Percentiles rank a stretch among this genome's conserved stretches.
Evolutionary conservation across 2,888 invertebrate species (phyloP).

Genomic region (Coleophora flavipennella): DNA sequence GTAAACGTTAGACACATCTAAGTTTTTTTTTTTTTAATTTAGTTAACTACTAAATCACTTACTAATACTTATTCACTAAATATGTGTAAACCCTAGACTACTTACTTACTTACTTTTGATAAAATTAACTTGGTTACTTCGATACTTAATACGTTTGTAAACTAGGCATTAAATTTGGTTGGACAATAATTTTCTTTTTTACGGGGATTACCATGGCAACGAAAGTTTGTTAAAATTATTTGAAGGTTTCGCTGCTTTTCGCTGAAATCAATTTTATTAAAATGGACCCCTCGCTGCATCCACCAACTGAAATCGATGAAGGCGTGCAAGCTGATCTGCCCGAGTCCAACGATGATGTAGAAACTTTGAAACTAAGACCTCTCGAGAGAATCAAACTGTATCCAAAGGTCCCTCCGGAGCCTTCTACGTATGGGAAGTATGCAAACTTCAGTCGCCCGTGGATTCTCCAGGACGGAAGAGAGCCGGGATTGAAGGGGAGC

Average conservation of each 20-base stretch:
- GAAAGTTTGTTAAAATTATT: too few relatives aligned
- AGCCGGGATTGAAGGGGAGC: slow-evolving; percentile 43
- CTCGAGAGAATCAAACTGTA: slow-evolving; percentile 48
- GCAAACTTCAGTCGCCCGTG: slow-evolving; percentile 53
- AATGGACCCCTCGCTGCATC: background rate
- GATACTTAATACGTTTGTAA: too few relatives aligned
- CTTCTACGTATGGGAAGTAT: slow-evolving; percentile 50
- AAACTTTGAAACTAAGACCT: slow-evolving; percentile 44
- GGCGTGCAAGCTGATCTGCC: slow-evolving; percentile 51
- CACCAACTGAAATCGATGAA: slow-evolving; percentile 22
- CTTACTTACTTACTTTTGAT: too few relatives aligned
- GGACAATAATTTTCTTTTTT: too few relatives aligned
- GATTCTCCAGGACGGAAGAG: slow-evolving; percentile 60
- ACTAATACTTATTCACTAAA: too few relatives aligned
- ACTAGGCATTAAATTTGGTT: too few relatives aligned
- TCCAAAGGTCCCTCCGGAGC: slow-evolving; percentile 55
- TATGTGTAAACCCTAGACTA: too few relatives aligned
- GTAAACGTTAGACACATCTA: too few relatives aligned
- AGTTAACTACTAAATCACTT: too few relatives aligned
- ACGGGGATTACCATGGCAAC: background rate
- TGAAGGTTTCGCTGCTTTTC: too few relatives aligned
- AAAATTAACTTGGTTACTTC: too few relatives aligned
- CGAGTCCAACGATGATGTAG: slow-evolving; percentile 34
- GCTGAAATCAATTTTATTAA: background rate
- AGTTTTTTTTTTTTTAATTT: too few relatives aligned